These are phyloP conservation scores for Phalacrocorax brasilianus DNA, from an alignment of 2,113 vertebrate genomes.

Conservation along the genomic window DNA sequence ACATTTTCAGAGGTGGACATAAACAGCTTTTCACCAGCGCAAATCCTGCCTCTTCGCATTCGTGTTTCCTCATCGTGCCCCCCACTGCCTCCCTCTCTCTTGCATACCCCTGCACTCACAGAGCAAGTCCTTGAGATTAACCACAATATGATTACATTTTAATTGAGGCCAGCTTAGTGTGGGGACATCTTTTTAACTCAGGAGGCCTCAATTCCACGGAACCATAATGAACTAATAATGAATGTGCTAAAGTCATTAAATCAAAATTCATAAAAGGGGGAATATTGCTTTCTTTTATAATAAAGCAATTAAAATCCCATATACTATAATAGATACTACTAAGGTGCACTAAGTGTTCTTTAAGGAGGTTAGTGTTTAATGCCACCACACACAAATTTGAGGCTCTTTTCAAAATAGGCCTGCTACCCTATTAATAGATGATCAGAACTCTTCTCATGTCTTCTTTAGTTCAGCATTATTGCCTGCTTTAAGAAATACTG, in stretches of 20 bases:
- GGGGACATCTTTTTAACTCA: conserved; percentile 64
- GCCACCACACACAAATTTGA: background rate
- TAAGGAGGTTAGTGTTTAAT: conserved; percentile 27
- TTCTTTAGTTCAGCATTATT: background rate
- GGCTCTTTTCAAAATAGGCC: conserved; percentile 37
- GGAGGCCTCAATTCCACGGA: conserved; percentile 66
- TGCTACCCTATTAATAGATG: background rate
- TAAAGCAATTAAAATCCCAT: conserved; percentile 61
- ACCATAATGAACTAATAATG: conserved; percentile 70
- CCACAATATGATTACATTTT: conserved; percentile 67
- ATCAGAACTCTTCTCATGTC: conserved; percentile 3
- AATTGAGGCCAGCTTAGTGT: conserved; percentile 66
- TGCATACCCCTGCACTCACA: background rate
- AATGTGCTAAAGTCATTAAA: conserved; percentile 66
- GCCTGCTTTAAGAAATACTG: background rate
- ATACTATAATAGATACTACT: conserved; percentile 18
- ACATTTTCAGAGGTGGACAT: background rate
- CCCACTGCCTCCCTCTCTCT: background rate
- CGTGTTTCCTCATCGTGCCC: background rate
- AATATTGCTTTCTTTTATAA: conserved; percentile 64
- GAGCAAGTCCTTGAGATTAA: conserved; percentile 56
- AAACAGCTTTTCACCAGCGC: background rate
- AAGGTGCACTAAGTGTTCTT: background rate
- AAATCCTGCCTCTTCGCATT: background rate
- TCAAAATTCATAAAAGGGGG: conserved; percentile 67